phyloP scores from a whole-genome alignment of 92 coral and sea anemone species.

The Parazoanthus atlanticus region DNA sequence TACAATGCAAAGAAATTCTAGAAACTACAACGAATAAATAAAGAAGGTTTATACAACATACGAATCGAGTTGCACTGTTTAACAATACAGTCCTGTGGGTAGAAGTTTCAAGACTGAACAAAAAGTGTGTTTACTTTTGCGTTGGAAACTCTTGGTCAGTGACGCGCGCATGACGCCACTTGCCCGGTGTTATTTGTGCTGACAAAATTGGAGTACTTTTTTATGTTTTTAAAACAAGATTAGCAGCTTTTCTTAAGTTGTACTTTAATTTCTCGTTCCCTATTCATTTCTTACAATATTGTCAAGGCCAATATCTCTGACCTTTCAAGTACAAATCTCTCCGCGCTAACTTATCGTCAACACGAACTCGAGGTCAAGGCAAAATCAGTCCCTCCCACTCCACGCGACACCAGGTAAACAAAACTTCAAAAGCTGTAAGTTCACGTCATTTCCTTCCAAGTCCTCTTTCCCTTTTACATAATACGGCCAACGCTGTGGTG shows the following conservation, averaged over 20 bases:
- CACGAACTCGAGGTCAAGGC: slow-evolving; percentile 5
- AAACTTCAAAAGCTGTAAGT: not conserved
- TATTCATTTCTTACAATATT: not conserved
- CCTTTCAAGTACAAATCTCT: slow-evolving; percentile 11
- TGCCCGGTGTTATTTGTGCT: not conserved
- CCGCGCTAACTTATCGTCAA: not conserved
- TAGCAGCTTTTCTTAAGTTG: not conserved
- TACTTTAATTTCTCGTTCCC: not conserved
- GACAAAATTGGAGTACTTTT: not conserved
- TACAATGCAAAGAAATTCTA: not conserved
- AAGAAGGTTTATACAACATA: not conserved
- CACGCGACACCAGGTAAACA: slow-evolving; percentile 1
- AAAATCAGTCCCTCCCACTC: not conserved
- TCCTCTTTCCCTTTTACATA: not conserved
- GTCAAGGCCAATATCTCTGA: slow-evolving; percentile 16
- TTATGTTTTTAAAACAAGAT: too few species aligned
- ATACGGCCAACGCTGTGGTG: not conserved
- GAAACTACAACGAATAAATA: slow-evolving; percentile 8
- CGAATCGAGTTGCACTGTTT: not conserved
- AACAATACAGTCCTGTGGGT: not conserved
- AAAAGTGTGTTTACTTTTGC: not conserved
- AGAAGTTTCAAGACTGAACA: too few species aligned
- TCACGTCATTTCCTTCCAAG: not conserved
- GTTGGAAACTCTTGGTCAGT: not conserved
- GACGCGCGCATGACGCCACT: not conserved